phyloP scores from a whole-genome alignment of 2,888 invertebrate species.

The Synergus umbraculus region DNA sequence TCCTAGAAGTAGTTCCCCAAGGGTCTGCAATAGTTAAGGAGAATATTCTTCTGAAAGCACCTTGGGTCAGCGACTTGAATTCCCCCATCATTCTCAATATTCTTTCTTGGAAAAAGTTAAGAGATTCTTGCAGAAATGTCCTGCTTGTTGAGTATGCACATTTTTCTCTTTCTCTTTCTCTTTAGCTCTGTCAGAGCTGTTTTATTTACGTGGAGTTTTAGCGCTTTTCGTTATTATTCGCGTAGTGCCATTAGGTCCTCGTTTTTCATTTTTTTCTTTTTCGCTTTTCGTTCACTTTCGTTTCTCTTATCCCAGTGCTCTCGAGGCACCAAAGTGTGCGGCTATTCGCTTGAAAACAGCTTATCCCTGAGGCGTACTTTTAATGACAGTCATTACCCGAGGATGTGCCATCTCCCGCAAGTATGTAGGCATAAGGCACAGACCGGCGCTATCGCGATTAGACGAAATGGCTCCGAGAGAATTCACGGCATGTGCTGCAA shows the following conservation, averaged over 20 bases:
- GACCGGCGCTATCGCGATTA: constrained; percentile 57
- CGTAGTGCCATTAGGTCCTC: not conserved
- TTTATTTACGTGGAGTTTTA: not conserved
- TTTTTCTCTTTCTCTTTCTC: not conserved
- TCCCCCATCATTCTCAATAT: not conserved
- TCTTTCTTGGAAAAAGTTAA: not conserved
- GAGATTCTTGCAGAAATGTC: not conserved
- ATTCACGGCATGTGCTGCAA: constrained; percentile 64
- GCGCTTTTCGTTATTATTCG: not conserved
- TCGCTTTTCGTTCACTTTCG: not conserved
- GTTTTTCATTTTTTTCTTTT: not conserved
- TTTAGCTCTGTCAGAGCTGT: not conserved
- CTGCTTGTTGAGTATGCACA: not conserved
- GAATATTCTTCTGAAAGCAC: not conserved
- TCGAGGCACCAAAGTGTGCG: not conserved
- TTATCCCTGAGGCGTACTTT: constrained; percentile 7
- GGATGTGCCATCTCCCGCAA: constrained; percentile 5
- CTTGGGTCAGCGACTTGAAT: not conserved
- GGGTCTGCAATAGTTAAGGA: no score
- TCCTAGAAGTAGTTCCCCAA: not conserved
- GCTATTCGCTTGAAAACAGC: constrained; percentile 4
- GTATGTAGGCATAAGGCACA: constrained; percentile 45
- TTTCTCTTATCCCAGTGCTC: not conserved
- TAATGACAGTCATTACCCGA: not conserved
- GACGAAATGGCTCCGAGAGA: constrained; percentile 60